phyloP scores from a whole-genome alignment of 2,113 vertebrate genomes.

The Lepidothrix coronata region DNA sequence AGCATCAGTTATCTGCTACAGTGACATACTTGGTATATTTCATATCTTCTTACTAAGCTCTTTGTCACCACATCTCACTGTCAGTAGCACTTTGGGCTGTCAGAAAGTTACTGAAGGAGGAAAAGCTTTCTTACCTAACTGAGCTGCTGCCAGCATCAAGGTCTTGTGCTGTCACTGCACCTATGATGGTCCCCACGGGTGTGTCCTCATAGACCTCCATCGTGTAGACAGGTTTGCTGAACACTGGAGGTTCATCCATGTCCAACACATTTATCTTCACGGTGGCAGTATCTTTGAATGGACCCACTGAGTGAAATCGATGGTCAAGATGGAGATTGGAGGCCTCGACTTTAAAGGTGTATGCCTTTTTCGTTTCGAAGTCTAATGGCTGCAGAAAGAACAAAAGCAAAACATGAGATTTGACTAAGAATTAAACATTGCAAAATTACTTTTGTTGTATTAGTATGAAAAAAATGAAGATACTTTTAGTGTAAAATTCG shows the following conservation, averaged over 20 bases:
- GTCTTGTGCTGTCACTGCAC: conserved; percentile 95
- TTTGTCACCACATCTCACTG: neutral
- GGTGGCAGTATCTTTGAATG: conserved; percentile 95
- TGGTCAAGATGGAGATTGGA: conserved; percentile 91
- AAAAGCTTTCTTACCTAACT: conserved; percentile 80
- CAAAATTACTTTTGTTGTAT: neutral
- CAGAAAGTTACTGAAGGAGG: neutral
- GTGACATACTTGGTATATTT: neutral
- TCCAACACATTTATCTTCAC: conserved; percentile 96
- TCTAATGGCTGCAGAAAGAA: conserved; percentile 83
- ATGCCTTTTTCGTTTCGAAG: conserved; percentile 95
- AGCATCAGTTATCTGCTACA: neutral
- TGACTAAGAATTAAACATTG: neutral
- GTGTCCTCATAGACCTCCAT: conserved; percentile 99
- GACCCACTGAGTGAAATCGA: conserved; percentile 89
- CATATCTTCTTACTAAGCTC: neutral
- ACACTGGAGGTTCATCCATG: conserved; percentile 94
- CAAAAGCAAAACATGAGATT: neutral
- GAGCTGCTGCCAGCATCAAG: conserved; percentile 90
- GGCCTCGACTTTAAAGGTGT: conserved; percentile 96
- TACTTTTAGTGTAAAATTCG: neutral
- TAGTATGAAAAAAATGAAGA: neutral
- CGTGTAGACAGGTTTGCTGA: conserved; percentile 88
- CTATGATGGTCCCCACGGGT: conserved; percentile 90
- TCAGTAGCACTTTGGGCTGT: neutral